A percentile compares a stretch with the other conserved stretches of the same genome.
These are phyloP conservation scores for Eidolon helvum DNA, from an alignment of 2,113 vertebrate species.

Conservation along the genomic window DNA sequence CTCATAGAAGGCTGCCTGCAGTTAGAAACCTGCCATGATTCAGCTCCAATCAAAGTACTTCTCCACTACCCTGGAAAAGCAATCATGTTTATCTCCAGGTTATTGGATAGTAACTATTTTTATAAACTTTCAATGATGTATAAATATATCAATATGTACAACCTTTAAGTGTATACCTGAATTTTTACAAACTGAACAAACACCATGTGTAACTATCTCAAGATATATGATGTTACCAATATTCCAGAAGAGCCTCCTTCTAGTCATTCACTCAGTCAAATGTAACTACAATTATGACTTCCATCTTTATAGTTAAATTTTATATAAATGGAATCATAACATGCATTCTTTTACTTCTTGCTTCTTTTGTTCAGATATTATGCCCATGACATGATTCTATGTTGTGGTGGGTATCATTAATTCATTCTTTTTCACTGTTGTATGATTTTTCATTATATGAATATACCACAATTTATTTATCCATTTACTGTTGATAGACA, in stretches of 20 bases:
- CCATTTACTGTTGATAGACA: background rate
- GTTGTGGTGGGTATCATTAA: background rate
- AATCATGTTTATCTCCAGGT: background rate
- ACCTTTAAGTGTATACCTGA: background rate
- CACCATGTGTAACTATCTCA: background rate
- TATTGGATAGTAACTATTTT: background rate
- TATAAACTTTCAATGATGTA: background rate
- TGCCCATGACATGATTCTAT: background rate
- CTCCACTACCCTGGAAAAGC: background rate
- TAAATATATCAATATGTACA: background rate
- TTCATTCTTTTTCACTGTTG: background rate
- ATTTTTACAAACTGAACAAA: background rate
- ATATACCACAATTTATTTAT: background rate
- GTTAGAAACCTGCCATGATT: background rate
- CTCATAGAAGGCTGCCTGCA: background rate
- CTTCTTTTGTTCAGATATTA: constrained; percentile 13
- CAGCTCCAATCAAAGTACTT: background rate
- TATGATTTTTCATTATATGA: background rate
- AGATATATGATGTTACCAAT: background rate
- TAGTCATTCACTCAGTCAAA: background rate
- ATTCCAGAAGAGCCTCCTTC: background rate
- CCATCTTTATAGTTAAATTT: background rate
- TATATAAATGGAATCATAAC: background rate
- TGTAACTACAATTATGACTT: background rate
- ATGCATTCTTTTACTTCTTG: background rate